phyloP scores from a whole-genome alignment of 2,888 invertebrate genomes.

The Zeuzera pyrina region DNA sequence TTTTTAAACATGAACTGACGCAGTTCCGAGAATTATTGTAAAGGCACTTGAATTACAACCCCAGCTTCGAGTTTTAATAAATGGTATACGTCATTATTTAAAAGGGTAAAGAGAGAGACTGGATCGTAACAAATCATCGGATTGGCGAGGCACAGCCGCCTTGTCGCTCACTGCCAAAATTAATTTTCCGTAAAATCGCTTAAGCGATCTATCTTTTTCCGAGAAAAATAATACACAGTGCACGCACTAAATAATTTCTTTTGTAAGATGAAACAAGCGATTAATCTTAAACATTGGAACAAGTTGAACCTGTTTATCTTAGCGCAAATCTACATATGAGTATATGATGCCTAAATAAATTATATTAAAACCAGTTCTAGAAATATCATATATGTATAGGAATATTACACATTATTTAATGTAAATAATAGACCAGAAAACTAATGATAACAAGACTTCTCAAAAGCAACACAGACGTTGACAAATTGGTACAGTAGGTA shows the following conservation, averaged over 20 bases:
- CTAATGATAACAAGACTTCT: too few relatives aligned
- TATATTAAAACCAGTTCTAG: too few relatives aligned
- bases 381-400: too few relatives aligned
- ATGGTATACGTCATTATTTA: constrained; percentile 58
- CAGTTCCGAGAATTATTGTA: constrained; percentile 40
- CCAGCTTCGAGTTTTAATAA: constrained; percentile 46
- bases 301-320: constrained; percentile 42
- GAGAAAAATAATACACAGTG: constrained; percentile 57
- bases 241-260: constrained; percentile 42
- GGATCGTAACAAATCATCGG: constrained; percentile 58
- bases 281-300: constrained; percentile 45
- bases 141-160: constrained; percentile 28
- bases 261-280: constrained; percentile 33
- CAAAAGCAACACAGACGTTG: too few relatives aligned
- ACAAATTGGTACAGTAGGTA: too few relatives aligned
- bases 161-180: constrained; percentile 65
- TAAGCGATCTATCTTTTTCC: constrained; percentile 63
- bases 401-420: too few relatives aligned
- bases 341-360: too few relatives aligned
- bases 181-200: constrained; percentile 67
- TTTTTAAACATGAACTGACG: constrained; percentile 21
- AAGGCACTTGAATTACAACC: constrained; percentile 44
- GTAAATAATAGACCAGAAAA: too few relatives aligned
- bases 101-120: constrained; percentile 46
- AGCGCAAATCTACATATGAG: too few relatives aligned